Evolutionary conservation across 2,113 vertebrate species (phyloP).

Genomic region (Lonchura striata): DNA sequence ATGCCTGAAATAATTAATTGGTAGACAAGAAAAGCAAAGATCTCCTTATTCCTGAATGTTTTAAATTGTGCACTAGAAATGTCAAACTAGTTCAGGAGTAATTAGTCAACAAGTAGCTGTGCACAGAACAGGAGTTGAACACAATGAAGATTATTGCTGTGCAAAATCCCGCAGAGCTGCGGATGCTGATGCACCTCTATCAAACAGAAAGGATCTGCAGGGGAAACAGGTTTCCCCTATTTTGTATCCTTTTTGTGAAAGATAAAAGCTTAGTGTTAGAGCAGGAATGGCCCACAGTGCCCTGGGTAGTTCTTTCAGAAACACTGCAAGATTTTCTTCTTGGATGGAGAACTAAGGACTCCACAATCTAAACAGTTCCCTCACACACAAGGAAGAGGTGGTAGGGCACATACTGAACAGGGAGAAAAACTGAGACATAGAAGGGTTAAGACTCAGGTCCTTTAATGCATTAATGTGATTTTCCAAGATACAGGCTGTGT

Average conservation of each 20-base stretch:
- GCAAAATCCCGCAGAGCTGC: neutral
- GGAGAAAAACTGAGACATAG: neutral
- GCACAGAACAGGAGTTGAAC: neutral
- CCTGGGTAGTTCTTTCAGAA: neutral
- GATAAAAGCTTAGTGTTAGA: neutral
- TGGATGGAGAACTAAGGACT: neutral
- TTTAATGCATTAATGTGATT: neutral
- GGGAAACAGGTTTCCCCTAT: neutral
- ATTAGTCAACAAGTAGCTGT: neutral
- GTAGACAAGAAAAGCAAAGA: neutral
- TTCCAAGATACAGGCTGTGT: neutral
- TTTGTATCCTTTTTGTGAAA: neutral
- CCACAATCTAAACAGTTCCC: neutral
- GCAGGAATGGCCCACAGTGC: neutral
- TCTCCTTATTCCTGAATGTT: neutral
- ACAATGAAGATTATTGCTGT: neutral
- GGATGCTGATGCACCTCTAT: neutral
- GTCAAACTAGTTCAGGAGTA: neutral
- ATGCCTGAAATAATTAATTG: conserved; percentile 5
- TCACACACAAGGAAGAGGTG: neutral
- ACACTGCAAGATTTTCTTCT: neutral
- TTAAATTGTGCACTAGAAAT: neutral
- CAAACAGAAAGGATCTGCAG: neutral
- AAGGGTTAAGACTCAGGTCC: neutral
- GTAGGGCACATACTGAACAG: neutral